Percentiles rank a stretch among this genome's conserved stretches.
Evolutionary conservation across 2,113 vertebrate species (phyloP).

Genomic region (Ptilorrhoa leucosticta): DNA sequence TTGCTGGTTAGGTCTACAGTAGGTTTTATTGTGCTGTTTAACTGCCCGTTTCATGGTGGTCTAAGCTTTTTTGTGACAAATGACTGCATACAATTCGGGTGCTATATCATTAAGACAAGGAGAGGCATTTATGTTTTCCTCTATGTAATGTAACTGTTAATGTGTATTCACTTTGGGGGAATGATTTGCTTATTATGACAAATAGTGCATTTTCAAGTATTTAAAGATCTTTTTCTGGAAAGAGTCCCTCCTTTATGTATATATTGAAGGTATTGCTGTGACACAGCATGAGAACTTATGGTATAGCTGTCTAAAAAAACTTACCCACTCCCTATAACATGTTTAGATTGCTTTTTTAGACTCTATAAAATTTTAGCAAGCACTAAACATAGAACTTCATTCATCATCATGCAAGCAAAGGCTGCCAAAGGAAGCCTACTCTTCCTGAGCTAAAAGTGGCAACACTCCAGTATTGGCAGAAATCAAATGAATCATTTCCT

Average conservation of each 20-base stretch:
- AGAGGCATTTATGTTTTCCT: conserved; percentile 33
- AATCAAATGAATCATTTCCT: conserved; percentile 91
- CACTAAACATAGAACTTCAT: conserved; percentile 94
- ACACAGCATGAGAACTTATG: conserved; percentile 39
- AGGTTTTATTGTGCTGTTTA: conserved; percentile 27
- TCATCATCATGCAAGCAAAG: conserved; percentile 84
- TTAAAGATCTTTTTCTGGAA: conserved; percentile 18
- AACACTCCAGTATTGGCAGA: conserved; percentile 84
- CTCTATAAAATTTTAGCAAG: conserved; percentile 81
- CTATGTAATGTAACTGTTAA: not conserved
- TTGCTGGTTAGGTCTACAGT: not conserved
- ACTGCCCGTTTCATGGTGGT: conserved; percentile 6
- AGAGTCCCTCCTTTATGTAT: not conserved
- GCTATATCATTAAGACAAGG: conserved; percentile 49
- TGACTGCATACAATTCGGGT: not conserved
- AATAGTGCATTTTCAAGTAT: conserved; percentile 32
- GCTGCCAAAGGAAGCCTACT: conserved; percentile 85
- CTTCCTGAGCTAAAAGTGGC: conserved; percentile 90
- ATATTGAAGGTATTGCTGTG: conserved; percentile 59
- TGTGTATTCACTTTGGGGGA: not conserved
- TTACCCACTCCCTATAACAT: conserved; percentile 61
- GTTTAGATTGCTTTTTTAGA: conserved; percentile 81
- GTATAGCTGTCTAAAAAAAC: conserved; percentile 67
- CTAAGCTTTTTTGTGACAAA: conserved; percentile 33
- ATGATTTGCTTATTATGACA: conserved; percentile 35